Conservation (phyloP, 2,888 invertebrate genomes). For the Netelia fuscicornis region DNA sequence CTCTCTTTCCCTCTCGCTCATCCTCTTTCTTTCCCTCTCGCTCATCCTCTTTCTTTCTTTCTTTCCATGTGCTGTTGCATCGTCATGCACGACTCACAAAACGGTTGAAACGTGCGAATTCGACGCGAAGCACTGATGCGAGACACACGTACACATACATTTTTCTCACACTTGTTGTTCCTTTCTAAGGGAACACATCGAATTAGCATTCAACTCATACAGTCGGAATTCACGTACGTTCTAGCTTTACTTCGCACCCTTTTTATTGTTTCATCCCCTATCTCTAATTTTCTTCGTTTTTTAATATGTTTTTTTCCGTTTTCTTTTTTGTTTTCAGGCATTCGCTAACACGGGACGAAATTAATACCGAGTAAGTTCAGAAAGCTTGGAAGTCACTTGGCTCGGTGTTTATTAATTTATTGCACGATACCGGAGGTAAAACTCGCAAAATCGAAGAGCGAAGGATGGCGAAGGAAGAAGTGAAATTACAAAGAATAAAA, state of each 20-base stretch:
- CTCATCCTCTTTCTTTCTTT: neutral
- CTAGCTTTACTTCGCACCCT: neutral
- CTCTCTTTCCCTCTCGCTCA: neutral
- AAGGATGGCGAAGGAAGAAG: neutral
- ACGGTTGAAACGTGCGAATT: slow-evolving; percentile 10
- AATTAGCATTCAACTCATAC: slow-evolving; percentile 10
- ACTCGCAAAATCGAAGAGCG: neutral
- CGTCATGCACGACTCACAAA: slow-evolving; percentile 16
- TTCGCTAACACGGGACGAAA: too few species aligned
- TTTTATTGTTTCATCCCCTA: neutral
- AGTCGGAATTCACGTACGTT: slow-evolving; percentile 26
- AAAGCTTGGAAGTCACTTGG: neutral
- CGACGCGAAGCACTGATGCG: slow-evolving; percentile 1
- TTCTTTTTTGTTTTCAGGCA: too few species aligned
- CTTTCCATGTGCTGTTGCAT: slow-evolving; percentile 8
- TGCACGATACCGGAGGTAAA: neutral
- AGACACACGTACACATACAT: slow-evolving; percentile 16
- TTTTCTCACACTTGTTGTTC: neutral
- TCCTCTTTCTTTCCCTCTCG: neutral
- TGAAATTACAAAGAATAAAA: slow-evolving; percentile 12
- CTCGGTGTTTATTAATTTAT: slow-evolving; percentile 50
- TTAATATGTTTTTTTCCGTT: neutral
- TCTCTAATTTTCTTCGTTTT: neutral
- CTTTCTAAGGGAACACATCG: neutral
- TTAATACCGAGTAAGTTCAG: neutral